These are phyloP conservation scores for Eulemur albifrons DNA, from an alignment of 2,797 vertebrate species.

Conservation along the genomic window DNA sequence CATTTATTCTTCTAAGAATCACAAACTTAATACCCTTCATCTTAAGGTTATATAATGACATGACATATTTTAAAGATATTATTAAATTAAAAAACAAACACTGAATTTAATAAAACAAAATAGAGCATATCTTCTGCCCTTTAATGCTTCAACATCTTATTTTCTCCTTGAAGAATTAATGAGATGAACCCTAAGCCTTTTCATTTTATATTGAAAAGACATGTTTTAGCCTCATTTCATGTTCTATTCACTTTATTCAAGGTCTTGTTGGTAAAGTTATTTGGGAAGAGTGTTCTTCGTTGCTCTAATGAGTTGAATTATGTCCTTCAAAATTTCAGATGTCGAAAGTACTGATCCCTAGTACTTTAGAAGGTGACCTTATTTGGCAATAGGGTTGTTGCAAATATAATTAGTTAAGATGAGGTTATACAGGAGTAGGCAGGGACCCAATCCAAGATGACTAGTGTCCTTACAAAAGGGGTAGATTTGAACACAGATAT, in stretches of 20 bases:
- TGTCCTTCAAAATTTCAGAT: neutral
- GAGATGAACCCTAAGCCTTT: neutral
- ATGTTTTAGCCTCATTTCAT: neutral
- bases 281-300: neutral
- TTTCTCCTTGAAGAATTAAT: neutral
- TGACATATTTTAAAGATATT: neutral
- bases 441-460: neutral
- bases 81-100: neutral
- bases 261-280: neutral
- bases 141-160: neutral
- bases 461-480: neutral
- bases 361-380: neutral
- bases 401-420: neutral
- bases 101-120: neutral
- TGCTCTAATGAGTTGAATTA: rapidly evolving
- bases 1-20: neutral
- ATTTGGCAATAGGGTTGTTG: neutral
- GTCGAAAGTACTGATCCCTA: neutral
- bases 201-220: neutral
- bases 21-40: neutral
- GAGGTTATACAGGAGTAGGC: rapidly evolving
- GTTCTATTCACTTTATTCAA: neutral
- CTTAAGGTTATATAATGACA: neutral
- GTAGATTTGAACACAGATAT: neutral
- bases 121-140: neutral